Percentiles rank a stretch among this genome's conserved stretches.
Evolutionary conservation across 92 coral and sea anemone genomes (phyloP).

Genomic region (Bergia sp.): DNA sequence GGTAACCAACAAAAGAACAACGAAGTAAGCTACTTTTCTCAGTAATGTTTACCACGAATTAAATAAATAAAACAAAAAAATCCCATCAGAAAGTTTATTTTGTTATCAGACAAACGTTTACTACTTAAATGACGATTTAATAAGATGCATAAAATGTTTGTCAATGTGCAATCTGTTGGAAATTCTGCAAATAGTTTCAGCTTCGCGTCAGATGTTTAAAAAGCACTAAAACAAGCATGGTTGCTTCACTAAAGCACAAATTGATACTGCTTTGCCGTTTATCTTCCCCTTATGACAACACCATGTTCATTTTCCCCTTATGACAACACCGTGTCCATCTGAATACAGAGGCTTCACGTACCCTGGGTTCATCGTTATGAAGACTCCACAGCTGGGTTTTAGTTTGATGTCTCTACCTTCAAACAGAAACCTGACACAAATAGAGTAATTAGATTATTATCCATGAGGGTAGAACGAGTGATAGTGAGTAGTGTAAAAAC

Average conservation of each 20-base stretch:
- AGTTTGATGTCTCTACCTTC: constrained; percentile 96
- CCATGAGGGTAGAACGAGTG: background rate
- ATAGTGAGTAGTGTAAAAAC: background rate
- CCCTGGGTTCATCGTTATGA: constrained; percentile 99
- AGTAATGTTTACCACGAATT: too few species aligned
- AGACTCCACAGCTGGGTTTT: constrained; percentile 83
- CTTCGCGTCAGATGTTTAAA: background rate
- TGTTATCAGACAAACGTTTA: background rate
- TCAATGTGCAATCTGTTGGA: too few species aligned
- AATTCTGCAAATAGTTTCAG: background rate
- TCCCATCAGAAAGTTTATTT: background rate
- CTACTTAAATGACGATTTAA: too few species aligned
- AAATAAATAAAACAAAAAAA: too few species aligned
- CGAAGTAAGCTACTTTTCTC: too few species aligned
- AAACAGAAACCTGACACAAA: constrained; percentile 79
- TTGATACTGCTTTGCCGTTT: background rate
- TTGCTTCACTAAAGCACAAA: background rate
- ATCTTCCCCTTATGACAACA: too few species aligned
- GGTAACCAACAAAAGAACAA: too few species aligned
- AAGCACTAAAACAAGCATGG: background rate
- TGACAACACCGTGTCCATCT: background rate
- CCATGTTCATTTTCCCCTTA: background rate
- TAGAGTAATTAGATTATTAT: background rate
- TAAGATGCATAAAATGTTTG: background rate
- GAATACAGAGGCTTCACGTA: constrained; percentile 32